Evolutionary conservation across 2,113 vertebrate genomes (phyloP).

Genomic region (Collichthys lucidus): DNA sequence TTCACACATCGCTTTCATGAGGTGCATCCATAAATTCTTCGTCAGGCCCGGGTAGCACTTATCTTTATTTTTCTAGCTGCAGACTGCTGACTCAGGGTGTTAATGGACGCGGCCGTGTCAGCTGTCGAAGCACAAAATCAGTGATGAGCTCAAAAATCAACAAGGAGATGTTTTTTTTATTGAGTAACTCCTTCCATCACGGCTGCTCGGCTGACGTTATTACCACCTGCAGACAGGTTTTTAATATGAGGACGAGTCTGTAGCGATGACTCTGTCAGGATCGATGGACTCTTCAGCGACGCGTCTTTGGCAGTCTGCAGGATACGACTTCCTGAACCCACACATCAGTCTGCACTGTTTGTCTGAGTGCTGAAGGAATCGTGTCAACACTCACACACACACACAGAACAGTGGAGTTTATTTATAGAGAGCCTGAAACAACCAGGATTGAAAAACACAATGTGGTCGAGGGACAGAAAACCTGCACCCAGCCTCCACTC

Average conservation of each 20-base stretch:
- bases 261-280: slow-evolving; percentile 4
- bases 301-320: slow-evolving; percentile 16
- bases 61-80: too few relatives aligned
- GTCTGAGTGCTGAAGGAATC: background rate
- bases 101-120: too few relatives aligned
- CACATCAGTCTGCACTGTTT: background rate
- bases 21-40: background rate
- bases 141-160: background rate
- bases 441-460: too few relatives aligned
- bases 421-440: background rate
- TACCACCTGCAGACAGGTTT: background rate
- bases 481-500: too few relatives aligned
- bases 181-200: slow-evolving; percentile 4
- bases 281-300: slow-evolving; percentile 13
- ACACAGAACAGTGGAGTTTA: background rate
- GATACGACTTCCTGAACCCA: slow-evolving; percentile 1
- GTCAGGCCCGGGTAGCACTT: background rate
- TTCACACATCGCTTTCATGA: background rate
- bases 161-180: slow-evolving; percentile 24
- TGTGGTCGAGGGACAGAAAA: too few relatives aligned
- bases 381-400: background rate
- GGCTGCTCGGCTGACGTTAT: slow-evolving; percentile 19
- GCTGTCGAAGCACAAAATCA: too few relatives aligned
- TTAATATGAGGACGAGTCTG: slow-evolving; percentile 35
- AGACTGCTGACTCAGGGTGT: too few relatives aligned